Percentiles rank a stretch among this genome's conserved stretches.
Evolutionary conservation across 2,888 invertebrate genomes (phyloP).

Genomic region (Cephus rjabovi): DNA sequence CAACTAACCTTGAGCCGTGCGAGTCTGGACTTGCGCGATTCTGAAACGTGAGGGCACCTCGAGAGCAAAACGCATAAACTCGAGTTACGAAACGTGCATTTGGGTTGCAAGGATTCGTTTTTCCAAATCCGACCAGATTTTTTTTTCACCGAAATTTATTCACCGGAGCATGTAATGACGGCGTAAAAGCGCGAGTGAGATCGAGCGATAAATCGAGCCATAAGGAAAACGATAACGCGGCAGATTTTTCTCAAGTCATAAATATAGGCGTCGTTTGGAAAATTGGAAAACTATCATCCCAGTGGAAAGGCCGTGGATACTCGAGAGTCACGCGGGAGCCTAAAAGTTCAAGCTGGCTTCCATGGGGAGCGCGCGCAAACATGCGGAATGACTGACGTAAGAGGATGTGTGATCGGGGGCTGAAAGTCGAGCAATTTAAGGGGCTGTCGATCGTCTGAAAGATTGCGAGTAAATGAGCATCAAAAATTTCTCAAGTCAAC

Average conservation of each 20-base stretch:
- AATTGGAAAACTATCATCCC: constrained; percentile 33
- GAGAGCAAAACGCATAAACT: neutral
- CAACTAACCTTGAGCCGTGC: neutral
- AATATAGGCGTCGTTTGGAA: constrained; percentile 20
- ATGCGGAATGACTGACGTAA: neutral
- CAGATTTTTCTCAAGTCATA: neutral
- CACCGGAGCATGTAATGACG: neutral
- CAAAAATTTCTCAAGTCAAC: neutral
- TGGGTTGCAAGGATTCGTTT: neutral
- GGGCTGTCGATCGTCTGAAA: constrained; percentile 22
- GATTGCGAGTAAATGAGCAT: constrained; percentile 8
- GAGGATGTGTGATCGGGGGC: neutral
- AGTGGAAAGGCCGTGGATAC: neutral
- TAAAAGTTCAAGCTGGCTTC: neutral
- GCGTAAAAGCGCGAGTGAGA: neutral
- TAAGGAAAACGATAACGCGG: neutral
- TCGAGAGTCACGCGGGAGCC: neutral
- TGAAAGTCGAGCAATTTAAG: constrained; percentile 15
- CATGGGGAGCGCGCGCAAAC: neutral
- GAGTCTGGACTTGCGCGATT: neutral
- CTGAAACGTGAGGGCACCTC: neutral
- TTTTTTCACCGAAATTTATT: neutral
- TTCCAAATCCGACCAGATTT: neutral
- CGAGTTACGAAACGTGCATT: neutral
- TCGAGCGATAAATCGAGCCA: neutral